phyloP scores from a whole-genome alignment of 2,888 invertebrate genomes.

The Dinocampus coccinellae region DNA sequence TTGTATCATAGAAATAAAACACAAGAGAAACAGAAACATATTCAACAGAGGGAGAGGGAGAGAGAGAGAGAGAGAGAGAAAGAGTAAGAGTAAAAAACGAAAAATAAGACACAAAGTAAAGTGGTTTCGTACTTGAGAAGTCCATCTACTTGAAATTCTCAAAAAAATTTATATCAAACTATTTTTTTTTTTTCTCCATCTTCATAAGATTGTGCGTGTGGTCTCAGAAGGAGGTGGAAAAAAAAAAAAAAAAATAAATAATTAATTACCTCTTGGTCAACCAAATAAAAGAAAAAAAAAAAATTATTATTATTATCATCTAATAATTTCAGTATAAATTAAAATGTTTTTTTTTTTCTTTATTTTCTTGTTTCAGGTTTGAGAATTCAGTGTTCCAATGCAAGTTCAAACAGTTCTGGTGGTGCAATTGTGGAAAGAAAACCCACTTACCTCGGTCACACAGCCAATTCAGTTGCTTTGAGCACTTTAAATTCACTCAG shows the following conservation, averaged over 20 bases:
- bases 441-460: slow-evolving; percentile 57
- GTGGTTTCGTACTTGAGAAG: slow-evolving; percentile 55
- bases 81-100: slow-evolving; percentile 40
- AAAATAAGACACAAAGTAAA: slow-evolving; percentile 58
- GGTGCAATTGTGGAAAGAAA: slow-evolving; percentile 63
- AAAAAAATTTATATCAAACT: slow-evolving; percentile 54
- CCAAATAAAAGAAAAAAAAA: too few species aligned
- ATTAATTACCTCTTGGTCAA: neutral
- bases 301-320: neutral
- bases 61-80: slow-evolving; percentile 26
- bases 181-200: slow-evolving; percentile 41
- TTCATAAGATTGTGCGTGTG: slow-evolving; percentile 18
- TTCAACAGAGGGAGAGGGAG: too few species aligned
- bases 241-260: slow-evolving; percentile 19
- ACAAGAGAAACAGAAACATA: too few species aligned
- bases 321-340: neutral
- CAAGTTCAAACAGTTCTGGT: slow-evolving; percentile 60
- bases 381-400: slow-evolving; percentile 61
- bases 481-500: slow-evolving; percentile 59
- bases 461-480: slow-evolving; percentile 54
- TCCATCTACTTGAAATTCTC: slow-evolving; percentile 45
- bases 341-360: too few species aligned
- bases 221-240: too few species aligned
- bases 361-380: slow-evolving; percentile 55
- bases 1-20: too few species aligned